Evolutionary conservation across 2,888 invertebrate genomes (phyloP).

Genomic region (Malthinus flaveolus): DNA sequence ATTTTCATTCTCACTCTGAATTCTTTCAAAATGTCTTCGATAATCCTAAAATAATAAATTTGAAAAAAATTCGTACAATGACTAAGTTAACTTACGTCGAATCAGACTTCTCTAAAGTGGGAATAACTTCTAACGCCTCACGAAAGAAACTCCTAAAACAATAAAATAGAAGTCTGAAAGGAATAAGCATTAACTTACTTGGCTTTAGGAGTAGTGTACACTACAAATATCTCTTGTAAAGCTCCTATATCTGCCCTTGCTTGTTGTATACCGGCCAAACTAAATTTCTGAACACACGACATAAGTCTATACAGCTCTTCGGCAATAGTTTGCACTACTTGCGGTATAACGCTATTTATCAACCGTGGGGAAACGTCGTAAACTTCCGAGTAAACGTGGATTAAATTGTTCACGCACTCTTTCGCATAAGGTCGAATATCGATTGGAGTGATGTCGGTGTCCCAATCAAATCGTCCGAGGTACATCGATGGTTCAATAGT

Average conservation of each 20-base stretch:
- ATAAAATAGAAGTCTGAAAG: not conserved
- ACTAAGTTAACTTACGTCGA: slow-evolving; percentile 34
- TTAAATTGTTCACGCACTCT: slow-evolving; percentile 81
- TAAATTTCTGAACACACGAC: slow-evolving; percentile 74
- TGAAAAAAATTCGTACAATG: slow-evolving; percentile 39
- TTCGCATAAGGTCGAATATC: slow-evolving; percentile 88
- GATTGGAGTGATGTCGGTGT: slow-evolving; percentile 72
- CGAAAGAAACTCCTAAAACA: slow-evolving; percentile 71
- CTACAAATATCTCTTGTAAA: slow-evolving; percentile 66
- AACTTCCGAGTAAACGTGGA: slow-evolving; percentile 78
- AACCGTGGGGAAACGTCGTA: slow-evolving; percentile 78
- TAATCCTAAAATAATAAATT: slow-evolving; percentile 52
- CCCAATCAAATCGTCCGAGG: slow-evolving; percentile 85
- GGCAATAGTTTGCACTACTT: slow-evolving; percentile 88
- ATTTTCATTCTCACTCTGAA: slow-evolving; percentile 70
- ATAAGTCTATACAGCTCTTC: slow-evolving; percentile 90
- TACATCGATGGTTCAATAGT: slow-evolving; percentile 97
- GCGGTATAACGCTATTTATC: slow-evolving; percentile 70
- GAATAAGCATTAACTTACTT: slow-evolving; percentile 54
- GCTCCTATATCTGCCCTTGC: slow-evolving; percentile 77
- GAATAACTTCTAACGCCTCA: slow-evolving; percentile 80
- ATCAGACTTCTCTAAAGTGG: slow-evolving; percentile 63
- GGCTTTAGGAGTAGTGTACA: slow-evolving; percentile 68
- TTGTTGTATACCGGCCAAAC: slow-evolving; percentile 72
- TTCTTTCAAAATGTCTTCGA: slow-evolving; percentile 65